Percentiles rank a stretch among this genome's conserved stretches.
These are phyloP conservation scores for Rhagoletis zephyria DNA, from an alignment of 1,140 invertebrate species.

Conservation along the genomic window DNA sequence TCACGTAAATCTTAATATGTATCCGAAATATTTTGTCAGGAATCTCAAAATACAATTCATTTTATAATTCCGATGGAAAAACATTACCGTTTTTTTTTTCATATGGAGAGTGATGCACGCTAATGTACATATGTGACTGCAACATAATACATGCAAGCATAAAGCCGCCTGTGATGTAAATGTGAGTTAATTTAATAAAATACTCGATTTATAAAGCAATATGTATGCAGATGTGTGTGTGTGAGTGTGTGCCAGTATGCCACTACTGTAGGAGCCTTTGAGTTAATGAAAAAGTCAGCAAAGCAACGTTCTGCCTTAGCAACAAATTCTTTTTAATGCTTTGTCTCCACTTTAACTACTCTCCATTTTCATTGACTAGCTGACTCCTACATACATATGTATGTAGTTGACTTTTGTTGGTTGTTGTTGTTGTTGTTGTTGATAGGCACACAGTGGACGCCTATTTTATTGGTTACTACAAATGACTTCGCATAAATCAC, in stretches of 20 bases:
- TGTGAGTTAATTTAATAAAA: no score
- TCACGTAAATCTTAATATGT: no score
- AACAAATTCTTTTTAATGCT: constrained; percentile 24
- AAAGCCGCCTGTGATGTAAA: neutral
- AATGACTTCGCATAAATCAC: constrained; percentile 35
- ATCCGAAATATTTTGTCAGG: no score
- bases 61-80: no score
- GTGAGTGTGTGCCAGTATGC: neutral
- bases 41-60: no score
- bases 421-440: neutral
- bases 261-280: neutral
- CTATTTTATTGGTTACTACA: constrained; percentile 13
- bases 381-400: neutral
- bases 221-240: neutral
- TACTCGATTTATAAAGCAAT: neutral
- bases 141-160: neutral
- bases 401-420: neutral
- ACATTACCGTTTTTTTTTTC: no score
- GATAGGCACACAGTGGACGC: neutral
- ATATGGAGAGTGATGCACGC: no score
- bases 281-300: neutral
- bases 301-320: neutral
- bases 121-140: no score
- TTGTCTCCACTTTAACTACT: constrained; percentile 16
- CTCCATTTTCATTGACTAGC: neutral